Evolutionary conservation across 1,140 invertebrate genomes (phyloP).

Genomic region (Ceratina australensis): DNA sequence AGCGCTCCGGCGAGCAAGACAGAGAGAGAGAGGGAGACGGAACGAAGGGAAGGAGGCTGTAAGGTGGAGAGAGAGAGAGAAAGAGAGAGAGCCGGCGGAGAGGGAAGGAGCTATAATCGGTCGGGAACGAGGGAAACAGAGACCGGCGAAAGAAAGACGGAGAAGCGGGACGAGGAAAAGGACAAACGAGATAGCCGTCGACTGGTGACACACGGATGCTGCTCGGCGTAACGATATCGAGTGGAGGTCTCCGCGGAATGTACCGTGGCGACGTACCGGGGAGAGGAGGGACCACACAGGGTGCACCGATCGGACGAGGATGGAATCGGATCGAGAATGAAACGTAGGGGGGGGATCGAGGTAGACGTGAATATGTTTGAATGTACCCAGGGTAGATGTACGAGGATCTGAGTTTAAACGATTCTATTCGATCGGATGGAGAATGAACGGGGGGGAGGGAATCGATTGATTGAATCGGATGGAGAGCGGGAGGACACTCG

Average conservation of each 20-base stretch:
- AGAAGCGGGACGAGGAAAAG: not conserved
- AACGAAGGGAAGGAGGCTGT: conserved; percentile 10
- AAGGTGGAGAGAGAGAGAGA: conserved; percentile 24
- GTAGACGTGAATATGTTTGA: too few species aligned
- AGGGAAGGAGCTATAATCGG: conserved; percentile 13
- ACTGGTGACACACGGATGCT: conserved; percentile 55
- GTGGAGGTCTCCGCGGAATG: conserved; percentile 59
- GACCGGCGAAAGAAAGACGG: conserved; percentile 2
- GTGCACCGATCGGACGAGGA: not conserved
- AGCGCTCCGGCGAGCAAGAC: conserved; percentile 24
- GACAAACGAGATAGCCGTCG: conserved; percentile 17
- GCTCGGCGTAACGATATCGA: conserved; percentile 59
- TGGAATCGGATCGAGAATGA: not conserved
- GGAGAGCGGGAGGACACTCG: too few species aligned
- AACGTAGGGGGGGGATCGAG: not conserved
- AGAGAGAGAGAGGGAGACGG: conserved; percentile 44
- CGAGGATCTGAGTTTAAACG: too few species aligned
- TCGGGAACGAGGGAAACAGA: conserved; percentile 21
- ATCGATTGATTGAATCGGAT: not conserved
- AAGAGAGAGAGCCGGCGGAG: not conserved
- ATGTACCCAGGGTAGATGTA: too few species aligned
- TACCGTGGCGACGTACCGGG: conserved; percentile 40
- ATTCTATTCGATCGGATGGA: too few species aligned
- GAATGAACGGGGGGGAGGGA: not conserved
- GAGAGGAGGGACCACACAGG: conserved; percentile 17